phyloP scores from a whole-genome alignment of 1,140 invertebrate genomes.

The Galleria mellonella region DNA sequence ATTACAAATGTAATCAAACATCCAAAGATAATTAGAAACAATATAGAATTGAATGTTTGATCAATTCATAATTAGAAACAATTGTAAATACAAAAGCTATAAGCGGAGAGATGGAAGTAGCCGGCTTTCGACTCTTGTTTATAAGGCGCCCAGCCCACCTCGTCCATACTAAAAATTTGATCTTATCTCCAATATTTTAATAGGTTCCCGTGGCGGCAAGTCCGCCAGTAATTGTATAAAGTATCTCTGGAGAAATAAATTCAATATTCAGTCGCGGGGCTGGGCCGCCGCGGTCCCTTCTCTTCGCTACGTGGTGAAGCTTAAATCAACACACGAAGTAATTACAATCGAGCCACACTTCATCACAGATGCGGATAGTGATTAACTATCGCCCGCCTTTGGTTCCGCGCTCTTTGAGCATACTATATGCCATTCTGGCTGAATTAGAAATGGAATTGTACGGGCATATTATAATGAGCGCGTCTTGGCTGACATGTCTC shows the following conservation, averaged over 20 bases:
- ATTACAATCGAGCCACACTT: conserved; percentile 62
- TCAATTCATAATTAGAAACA: conserved; percentile 65
- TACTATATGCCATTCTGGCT: conserved; percentile 3
- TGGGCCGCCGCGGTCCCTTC: conserved; percentile 22
- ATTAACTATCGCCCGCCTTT: conserved; percentile 53
- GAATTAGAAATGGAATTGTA: conserved; percentile 19
- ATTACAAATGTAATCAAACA: conserved; percentile 65
- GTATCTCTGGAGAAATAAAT: conserved; percentile 56
- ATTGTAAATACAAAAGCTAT: conserved; percentile 60
- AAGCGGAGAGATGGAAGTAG: conserved; percentile 40
- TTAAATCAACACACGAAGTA: conserved; percentile 68
- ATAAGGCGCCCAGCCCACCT: conserved; percentile 50
- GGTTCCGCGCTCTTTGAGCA: conserved; percentile 21
- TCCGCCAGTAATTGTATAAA: conserved; percentile 56
- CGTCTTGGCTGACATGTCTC: conserved; percentile 11
- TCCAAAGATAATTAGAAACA: conserved; percentile 59
- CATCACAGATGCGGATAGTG: conserved; percentile 61
- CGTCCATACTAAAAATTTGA: conserved; percentile 57
- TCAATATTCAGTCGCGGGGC: conserved; percentile 36
- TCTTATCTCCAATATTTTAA: conserved; percentile 69
- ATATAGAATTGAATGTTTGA: conserved; percentile 62
- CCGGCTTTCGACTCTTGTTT: conserved; percentile 46
- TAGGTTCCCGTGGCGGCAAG: conserved; percentile 63
- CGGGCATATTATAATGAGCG: conserved; percentile 18
- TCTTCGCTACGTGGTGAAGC: conserved; percentile 47